These are phyloP conservation scores for Orgyia antiqua DNA, from an alignment of 2,888 invertebrate genomes.

Conservation along the genomic window DNA sequence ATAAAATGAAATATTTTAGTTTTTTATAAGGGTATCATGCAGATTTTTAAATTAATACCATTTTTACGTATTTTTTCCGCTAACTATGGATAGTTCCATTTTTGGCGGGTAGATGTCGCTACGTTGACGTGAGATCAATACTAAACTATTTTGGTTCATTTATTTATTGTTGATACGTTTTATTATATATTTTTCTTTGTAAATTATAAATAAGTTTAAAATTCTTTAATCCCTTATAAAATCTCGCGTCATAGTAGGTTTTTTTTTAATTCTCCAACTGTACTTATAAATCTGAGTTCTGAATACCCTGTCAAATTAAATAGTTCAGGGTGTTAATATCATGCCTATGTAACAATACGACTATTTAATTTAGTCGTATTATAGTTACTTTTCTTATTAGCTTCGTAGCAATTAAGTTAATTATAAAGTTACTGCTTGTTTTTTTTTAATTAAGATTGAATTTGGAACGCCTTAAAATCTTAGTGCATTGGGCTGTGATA, in stretches of 20 bases:
- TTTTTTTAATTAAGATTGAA: constrained; percentile 15
- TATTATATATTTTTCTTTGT: constrained; percentile 12
- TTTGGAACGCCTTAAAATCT: constrained; percentile 19
- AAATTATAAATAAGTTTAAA: constrained; percentile 16
- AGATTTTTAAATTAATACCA: too few relatives aligned
- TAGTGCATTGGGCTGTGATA: constrained; percentile 35
- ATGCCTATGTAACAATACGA: constrained; percentile 1
- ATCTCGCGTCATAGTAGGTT: constrained; percentile 15
- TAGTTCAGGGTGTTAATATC: constrained; percentile 3
- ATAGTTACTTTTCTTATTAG: constrained; percentile 6
- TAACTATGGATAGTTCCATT: constrained; percentile 20
- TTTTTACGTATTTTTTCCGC: constrained; percentile 10
- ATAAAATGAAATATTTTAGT: too few relatives aligned
- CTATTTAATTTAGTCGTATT: neutral
- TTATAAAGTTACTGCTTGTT: constrained; percentile 14
- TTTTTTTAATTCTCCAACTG: constrained; percentile 15
- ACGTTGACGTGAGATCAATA: constrained; percentile 13
- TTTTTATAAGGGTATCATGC: too few relatives aligned
- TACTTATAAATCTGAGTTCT: constrained; percentile 2
- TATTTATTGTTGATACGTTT: constrained; percentile 14
- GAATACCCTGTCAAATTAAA: constrained; percentile 1
- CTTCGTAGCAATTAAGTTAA: constrained; percentile 16
- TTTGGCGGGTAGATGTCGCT: constrained; percentile 15
- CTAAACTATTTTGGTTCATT: constrained; percentile 10
- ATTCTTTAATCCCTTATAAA: constrained; percentile 12